phyloP scores from a whole-genome alignment of 1,140 invertebrate species.

The Drosophila parvula region DNA sequence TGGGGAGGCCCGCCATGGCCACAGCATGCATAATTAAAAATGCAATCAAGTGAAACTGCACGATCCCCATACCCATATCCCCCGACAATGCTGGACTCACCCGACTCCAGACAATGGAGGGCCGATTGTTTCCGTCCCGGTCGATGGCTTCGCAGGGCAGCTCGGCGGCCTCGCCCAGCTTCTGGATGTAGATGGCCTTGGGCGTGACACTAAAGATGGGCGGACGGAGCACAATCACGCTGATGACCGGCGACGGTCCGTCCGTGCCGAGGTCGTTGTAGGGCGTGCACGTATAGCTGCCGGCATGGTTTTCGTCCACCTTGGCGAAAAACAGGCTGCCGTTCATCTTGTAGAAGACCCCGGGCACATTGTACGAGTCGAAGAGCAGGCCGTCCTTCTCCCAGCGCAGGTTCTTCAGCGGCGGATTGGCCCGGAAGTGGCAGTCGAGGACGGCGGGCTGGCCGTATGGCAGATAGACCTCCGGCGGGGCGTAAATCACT shows the following conservation, averaged over 20 bases:
- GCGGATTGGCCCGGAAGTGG: constrained; percentile 96
- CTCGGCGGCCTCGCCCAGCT: constrained; percentile 91
- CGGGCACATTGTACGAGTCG: constrained; percentile 94
- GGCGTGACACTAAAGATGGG: constrained; percentile 91
- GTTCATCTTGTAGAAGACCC: constrained; percentile 93
- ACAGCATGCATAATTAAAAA: constrained; percentile 67
- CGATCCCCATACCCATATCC: background rate
- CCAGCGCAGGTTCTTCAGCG: constrained; percentile 96
- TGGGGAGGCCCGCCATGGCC: background rate
- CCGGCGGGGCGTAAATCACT: constrained; percentile 94
- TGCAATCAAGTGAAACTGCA: constrained; percentile 69
- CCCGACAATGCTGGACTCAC: constrained; percentile 85
- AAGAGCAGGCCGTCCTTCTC: constrained; percentile 96
- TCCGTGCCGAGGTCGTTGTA: constrained; percentile 95
- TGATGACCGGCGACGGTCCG: constrained; percentile 92
- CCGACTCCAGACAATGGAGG: constrained; percentile 93
- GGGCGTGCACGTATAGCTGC: constrained; percentile 95
- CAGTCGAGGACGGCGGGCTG: constrained; percentile 95
- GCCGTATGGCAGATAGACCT: constrained; percentile 95
- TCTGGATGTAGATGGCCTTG: constrained; percentile 91
- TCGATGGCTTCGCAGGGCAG: constrained; percentile 93
- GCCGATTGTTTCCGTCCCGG: constrained; percentile 89
- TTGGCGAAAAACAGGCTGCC: constrained; percentile 94
- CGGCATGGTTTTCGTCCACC: constrained; percentile 91
- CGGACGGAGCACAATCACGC: constrained; percentile 94